Base-by-base conservation (phyloP, 2,113 vertebrate genomes). In the Muntiacus muntjak region DNA sequence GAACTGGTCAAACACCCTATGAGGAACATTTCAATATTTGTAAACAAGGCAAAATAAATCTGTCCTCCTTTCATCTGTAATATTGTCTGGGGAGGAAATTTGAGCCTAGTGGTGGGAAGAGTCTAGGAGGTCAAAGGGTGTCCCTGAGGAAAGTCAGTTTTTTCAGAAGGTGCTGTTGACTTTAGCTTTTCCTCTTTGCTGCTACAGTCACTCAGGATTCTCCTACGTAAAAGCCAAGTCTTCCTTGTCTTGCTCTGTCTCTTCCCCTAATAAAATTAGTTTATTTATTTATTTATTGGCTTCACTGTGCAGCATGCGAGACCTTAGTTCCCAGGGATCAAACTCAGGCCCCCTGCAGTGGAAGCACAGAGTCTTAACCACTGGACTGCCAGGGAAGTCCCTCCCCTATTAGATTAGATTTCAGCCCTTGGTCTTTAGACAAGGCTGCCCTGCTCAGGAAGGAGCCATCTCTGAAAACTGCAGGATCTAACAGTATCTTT, bases 151-250 rank as follows among this genome's bases (percentile, higher is more conserved):
- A 55, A 79, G 64, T 85, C 36, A 9, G 13, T 87, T 92, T 54
- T 92, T 95, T 90, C 60, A n/a, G 84, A 86, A 90, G 58, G 58
- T 67, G 60, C 54, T 60, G 64, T 54, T 87, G 95, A 90, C 71
- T 47, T 93, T 7, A 74, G 67, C 83, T 64, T 93, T 97, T 92
- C 36, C 19, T 85, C 50, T 36, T 67, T 40, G 11, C 88, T 86
- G 43, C n/a, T 15, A 15, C 28, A 60, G 92, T 71, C 47, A 52
- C 83, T 87, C 50, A 57, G 64, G 83, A 26, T 91, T 71, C n/a
- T 26, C 55, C 11, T 1, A 79, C 14, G 5, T 1, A 79, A 91
- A 87, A 6, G 43, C 50, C 87, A 47, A 64, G 13, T 71, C 30
- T 14, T 71, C 60, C 78, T 67, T 47, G 57, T 76, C 28, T 43